A percentile compares a stretch with the other conserved stretches of the same genome.
phyloP scores from a whole-genome alignment of 2,113 vertebrate genomes.

The Canis aureus region DNA sequence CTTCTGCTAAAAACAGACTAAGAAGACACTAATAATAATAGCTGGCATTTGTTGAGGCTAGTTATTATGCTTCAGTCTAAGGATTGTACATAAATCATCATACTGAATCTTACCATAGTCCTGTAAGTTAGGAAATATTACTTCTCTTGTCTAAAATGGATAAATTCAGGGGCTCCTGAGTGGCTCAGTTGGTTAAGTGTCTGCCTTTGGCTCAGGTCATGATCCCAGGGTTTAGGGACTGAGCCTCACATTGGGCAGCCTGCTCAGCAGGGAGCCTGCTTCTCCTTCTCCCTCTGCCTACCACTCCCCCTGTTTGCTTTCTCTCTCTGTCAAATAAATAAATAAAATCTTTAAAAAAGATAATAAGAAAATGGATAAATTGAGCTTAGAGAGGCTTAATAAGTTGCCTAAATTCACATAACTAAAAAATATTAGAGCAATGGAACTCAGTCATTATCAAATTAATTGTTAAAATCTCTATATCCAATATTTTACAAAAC shows the following conservation, averaged over 20 bases:
- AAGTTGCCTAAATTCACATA: background rate
- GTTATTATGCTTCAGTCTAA: background rate
- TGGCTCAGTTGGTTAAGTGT: too few species aligned
- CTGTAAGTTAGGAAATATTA: background rate
- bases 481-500: background rate
- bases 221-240: too few species aligned
- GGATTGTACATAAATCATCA: background rate
- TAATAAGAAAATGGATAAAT: background rate
- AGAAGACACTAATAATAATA: background rate
- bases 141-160: background rate
- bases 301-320: too few species aligned
- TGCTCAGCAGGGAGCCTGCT: too few species aligned
- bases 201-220: too few species aligned
- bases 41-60: background rate
- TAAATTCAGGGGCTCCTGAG: background rate
- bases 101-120: background rate
- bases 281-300: too few species aligned
- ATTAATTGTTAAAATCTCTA: background rate
- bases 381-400: background rate
- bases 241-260: too few species aligned
- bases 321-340: too few species aligned
- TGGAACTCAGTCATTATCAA: background rate
- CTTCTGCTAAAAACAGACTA: background rate
- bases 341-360: too few species aligned
- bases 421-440: background rate